Evolutionary conservation across 2,888 invertebrate species (phyloP).

Genomic region (Meandrusa payeni): DNA sequence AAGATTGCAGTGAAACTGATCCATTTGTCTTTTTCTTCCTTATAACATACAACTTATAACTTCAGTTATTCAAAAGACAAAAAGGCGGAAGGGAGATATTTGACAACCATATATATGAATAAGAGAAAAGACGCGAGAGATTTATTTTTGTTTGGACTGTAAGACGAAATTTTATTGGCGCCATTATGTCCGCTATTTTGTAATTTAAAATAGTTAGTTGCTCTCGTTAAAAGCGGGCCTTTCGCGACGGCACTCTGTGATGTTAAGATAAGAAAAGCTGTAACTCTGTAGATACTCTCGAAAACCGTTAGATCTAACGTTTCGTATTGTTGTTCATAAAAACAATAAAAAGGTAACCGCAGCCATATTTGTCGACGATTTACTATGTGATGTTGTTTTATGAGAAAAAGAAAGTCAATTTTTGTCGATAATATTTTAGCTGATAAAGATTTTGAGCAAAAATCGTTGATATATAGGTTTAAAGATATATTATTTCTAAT

Average conservation of each 20-base stretch:
- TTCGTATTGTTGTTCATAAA: slow-evolving; percentile 8
- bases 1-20: too few species aligned
- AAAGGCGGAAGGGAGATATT: too few species aligned
- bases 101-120: too few species aligned
- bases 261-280: slow-evolving; percentile 19
- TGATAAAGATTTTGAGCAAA: too few species aligned
- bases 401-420: too few species aligned
- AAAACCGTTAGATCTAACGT: slow-evolving; percentile 11
- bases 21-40: too few species aligned
- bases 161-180: not conserved
- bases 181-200: slow-evolving; percentile 11
- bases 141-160: not conserved
- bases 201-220: not conserved
- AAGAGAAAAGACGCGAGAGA: too few species aligned
- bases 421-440: too few species aligned
- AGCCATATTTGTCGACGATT: not conserved
- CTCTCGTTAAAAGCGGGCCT: slow-evolving; percentile 13
- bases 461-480: too few species aligned
- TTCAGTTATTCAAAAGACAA: too few species aligned
- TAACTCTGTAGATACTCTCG: slow-evolving; percentile 12
- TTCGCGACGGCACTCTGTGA: slow-evolving; percentile 8
- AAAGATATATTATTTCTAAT: too few species aligned
- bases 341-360: slow-evolving; percentile 1
- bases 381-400: not conserved
- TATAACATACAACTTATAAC: too few species aligned